Evolutionary conservation across 92 coral and sea anemone species (phyloP).

Genomic region (Siderastrea siderea): DNA sequence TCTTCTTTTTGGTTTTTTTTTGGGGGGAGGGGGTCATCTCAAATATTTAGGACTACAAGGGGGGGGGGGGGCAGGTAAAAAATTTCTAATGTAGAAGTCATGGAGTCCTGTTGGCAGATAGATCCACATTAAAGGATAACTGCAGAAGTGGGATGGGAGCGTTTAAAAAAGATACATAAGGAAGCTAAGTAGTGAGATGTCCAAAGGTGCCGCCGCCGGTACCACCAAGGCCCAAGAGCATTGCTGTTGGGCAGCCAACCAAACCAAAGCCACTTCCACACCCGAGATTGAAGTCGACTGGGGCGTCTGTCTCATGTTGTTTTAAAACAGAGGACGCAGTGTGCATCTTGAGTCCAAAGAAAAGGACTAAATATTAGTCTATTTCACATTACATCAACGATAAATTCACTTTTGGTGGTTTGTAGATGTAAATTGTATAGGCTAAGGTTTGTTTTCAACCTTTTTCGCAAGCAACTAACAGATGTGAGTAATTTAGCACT

Average conservation of each 20-base stretch:
- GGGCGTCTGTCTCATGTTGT: neutral
- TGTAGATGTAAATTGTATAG: too few species aligned
- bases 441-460: too few species aligned
- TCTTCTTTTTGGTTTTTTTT: too few species aligned
- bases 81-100: neutral
- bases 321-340: neutral
- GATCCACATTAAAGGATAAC: conserved; percentile 1
- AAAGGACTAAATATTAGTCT: neutral
- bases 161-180: neutral
- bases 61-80: too few species aligned
- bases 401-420: too few species aligned
- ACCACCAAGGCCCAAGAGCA: neutral
- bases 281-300: neutral
- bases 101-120: conserved; percentile 22
- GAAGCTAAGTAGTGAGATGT: neutral
- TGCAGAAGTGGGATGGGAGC: neutral
- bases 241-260: neutral
- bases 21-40: too few species aligned
- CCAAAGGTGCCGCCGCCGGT: neutral
- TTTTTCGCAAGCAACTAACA: too few species aligned
- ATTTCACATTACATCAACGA: neutral
- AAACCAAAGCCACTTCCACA: neutral
- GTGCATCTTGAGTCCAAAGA: neutral
- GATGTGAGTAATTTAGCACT: too few species aligned
- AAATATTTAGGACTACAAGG: too few species aligned